These are phyloP conservation scores for Pipistrellus pygmaeus DNA, from an alignment of 2,797 vertebrate species.

Conservation along the genomic window DNA sequence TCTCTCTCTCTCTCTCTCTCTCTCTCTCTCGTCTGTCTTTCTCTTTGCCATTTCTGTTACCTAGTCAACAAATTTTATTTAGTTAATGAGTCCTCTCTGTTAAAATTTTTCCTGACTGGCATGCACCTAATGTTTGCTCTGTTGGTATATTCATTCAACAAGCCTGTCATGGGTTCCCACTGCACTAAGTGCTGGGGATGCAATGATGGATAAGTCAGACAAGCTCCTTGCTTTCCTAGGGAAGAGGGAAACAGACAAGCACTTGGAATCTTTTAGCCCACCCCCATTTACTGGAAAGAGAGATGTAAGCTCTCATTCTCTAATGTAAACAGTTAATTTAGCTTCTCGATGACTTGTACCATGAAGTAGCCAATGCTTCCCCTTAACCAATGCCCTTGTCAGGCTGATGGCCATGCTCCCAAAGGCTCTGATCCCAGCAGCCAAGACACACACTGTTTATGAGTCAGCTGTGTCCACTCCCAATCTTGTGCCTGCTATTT, in stretches of 20 bases:
- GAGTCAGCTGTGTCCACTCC: background rate
- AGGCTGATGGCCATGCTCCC: too few relatives aligned
- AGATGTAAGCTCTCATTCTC: background rate
- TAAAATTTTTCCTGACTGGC: background rate
- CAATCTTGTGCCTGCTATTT: background rate
- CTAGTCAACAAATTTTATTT: background rate
- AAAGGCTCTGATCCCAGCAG: background rate
- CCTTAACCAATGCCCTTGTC: too few relatives aligned
- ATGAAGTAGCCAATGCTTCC: background rate
- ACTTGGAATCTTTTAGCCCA: background rate
- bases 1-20: too few relatives aligned
- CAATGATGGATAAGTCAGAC: background rate
- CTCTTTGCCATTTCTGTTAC: background rate
- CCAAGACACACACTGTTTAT: rapidly evolving
- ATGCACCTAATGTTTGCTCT: background rate
- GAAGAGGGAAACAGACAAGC: background rate
- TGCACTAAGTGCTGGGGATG: background rate
- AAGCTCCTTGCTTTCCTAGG: background rate
- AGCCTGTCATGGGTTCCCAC: background rate
- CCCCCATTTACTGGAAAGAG: background rate
- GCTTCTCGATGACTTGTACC: background rate
- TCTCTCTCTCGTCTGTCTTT: too few relatives aligned
- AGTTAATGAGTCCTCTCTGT: background rate
- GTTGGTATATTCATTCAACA: background rate
- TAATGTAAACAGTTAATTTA: background rate